Evolutionary conservation across 2,113 vertebrate genomes (phyloP).

Genomic region (Scalopus aquaticus): DNA sequence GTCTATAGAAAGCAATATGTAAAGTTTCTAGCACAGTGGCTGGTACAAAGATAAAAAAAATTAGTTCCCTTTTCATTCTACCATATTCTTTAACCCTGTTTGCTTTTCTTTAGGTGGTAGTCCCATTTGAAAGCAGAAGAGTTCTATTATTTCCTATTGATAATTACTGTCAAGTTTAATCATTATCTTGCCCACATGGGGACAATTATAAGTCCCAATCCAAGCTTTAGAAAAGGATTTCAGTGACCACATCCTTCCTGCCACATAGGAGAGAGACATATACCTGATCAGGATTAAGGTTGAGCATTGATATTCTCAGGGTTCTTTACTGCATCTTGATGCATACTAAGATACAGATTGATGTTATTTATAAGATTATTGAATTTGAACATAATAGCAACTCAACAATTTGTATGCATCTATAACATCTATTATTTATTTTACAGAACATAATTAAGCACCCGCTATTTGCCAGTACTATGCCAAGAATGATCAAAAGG

Average conservation of each 20-base stretch:
- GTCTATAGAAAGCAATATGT: neutral
- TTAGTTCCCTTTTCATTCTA: neutral
- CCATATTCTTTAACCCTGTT: neutral
- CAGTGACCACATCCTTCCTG: neutral
- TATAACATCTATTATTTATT: neutral
- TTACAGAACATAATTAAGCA: neutral
- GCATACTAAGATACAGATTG: neutral
- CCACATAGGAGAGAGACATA: neutral
- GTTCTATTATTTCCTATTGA: neutral
- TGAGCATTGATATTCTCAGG: neutral
- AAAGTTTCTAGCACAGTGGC: neutral
- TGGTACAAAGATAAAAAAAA: neutral
- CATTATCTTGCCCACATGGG: neutral
- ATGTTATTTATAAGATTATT: neutral
- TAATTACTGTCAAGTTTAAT: neutral
- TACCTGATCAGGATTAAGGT: neutral
- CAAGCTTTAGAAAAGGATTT: neutral
- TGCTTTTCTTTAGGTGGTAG: neutral
- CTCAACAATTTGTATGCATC: neutral
- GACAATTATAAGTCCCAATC: neutral
- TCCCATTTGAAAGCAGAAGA: neutral
- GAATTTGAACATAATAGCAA: constrained; percentile 28
- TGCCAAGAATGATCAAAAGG: neutral
- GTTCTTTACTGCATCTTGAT: neutral
- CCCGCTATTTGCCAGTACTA: neutral